These are phyloP conservation scores for Spisula solida DNA, from an alignment of 2,888 invertebrate species.

Conservation along the genomic window DNA sequence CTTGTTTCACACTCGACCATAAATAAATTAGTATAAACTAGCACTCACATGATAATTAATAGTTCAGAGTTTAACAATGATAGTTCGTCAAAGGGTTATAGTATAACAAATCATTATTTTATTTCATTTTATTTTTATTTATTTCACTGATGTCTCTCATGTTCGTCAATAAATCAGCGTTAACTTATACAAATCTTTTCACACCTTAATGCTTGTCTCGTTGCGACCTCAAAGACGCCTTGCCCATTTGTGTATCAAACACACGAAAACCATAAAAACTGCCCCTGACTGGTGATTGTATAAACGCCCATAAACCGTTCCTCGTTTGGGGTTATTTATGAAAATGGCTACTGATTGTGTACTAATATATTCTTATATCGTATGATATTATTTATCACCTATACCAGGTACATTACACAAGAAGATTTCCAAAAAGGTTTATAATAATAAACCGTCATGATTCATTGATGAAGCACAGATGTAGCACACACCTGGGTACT, in stretches of 20 bases:
- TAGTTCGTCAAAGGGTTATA: background rate
- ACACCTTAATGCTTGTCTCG: background rate
- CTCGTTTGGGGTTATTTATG: background rate
- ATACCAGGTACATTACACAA: background rate
- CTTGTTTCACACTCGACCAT: too few species aligned
- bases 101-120: conserved; percentile 9
- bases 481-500: background rate
- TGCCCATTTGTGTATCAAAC: background rate
- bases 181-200: background rate
- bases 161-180: background rate
- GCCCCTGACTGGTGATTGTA: background rate
- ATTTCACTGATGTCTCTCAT: background rate
- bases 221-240: background rate
- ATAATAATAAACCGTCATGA: background rate
- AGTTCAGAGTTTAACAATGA: background rate
- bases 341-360: background rate
- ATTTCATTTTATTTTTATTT: conserved; percentile 12
- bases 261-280: background rate
- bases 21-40: too few species aligned
- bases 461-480: background rate
- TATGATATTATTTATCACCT: conserved; percentile 9
- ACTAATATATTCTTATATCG: conserved; percentile 6
- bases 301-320: background rate
- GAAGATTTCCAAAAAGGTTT: background rate
- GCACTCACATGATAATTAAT: background rate